Conservation (phyloP, 2,113 vertebrate genomes). For the mouse (Mus musculus) region GRCm39 chr2:52627001-52627500, state of each 20-base stretch:
- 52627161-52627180: neutral
- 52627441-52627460: too few relatives aligned
- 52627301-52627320: conserved; percentile 41
- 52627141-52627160: conserved; percentile 23
- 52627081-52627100: conserved; percentile 16
- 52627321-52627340: neutral
- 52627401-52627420: too few relatives aligned
- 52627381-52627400: neutral
- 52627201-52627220: conserved; percentile 10
- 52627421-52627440: too few relatives aligned
- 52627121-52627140: neutral
- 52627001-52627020: neutral
- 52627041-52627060: neutral
- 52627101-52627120: neutral
- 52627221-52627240: neutral
- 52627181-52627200: neutral
- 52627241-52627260: conserved; percentile 18
- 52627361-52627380: neutral
- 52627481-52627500: too few relatives aligned
- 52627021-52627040: neutral
- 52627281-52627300: neutral
- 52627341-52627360: too few relatives aligned
- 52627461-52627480: too few relatives aligned
- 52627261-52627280: conserved; percentile 20
- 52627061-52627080: neutral